Conservation (phyloP, 2,797 vertebrate species). For the Capromys pilorides region DNA sequence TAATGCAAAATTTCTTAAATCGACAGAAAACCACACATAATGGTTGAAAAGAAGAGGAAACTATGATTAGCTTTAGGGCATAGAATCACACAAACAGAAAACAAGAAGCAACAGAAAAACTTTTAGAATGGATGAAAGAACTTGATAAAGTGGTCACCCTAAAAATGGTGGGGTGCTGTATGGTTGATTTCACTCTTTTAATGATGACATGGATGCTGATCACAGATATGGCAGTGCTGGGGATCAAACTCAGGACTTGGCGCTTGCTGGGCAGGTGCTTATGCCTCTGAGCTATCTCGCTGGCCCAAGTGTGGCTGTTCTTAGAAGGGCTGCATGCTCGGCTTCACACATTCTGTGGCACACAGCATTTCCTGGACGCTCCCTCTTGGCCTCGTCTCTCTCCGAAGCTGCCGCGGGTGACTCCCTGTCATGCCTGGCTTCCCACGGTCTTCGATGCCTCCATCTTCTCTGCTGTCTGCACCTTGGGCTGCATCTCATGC, state of each 20-base stretch:
- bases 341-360: not conserved
- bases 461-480: not conserved
- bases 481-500: not conserved
- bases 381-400: not conserved
- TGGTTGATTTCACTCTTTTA: not conserved
- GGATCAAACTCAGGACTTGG: too few species aligned
- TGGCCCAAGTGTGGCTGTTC: not conserved
- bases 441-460: accelerated
- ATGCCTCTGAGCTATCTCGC: too few species aligned
- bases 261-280: too few species aligned
- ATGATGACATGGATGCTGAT: not conserved
- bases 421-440: not conserved
- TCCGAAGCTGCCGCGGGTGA: not conserved
- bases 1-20: conserved; percentile 8
- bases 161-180: not conserved
- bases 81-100: not conserved
- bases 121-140: not conserved
- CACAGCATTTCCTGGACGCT: not conserved
- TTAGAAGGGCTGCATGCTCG: not conserved
- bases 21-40: too few species aligned
- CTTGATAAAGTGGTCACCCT: not conserved
- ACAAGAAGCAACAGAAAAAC: not conserved
- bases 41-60: not conserved
- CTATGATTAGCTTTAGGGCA: not conserved
- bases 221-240: not conserved